Base-by-base conservation (phyloP, 2,113 vertebrate genomes). In the Chaetodon trifascialis region DNA sequence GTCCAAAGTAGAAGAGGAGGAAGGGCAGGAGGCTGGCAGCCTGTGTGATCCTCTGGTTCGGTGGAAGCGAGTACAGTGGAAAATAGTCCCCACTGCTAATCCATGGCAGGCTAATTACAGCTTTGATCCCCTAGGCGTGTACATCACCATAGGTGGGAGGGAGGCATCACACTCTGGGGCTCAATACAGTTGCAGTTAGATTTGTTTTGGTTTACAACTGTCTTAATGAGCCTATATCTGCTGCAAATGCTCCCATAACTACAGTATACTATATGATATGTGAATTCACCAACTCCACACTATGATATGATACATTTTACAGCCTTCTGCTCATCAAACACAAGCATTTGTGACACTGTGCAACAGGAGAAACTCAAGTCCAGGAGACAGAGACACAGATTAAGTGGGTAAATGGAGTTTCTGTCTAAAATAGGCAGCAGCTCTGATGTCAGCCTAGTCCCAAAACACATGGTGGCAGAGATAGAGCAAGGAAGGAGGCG, bases 101-200 rank as follows among this genome's bases (percentile, higher is more conserved):
- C 94, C 92, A 94, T 93, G 88, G 70, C 73, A 85, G 84, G 88
- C 92, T 94, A 95, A 95, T 94, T 94, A 94, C 89, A 91, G 92
- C 89, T 92, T 88, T 93, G 92, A 91, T 95, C 89, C 92, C 85
- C 76, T 59, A 80, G 86, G 92, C 88, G 49, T 86, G 86, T 83
- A 62, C 77, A 83, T 92, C 80, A 56, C 85, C 40, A 70, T 56
- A 80, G 73, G 86, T 85, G 82, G 82, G 76, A 91, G 87, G 68
- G 86, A 73, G 76, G 70, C 36, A 81, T 76, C 70, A 69, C 25
- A 72, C 82, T 78, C 66, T 69, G 55, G 55, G 73, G 62, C 72
- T 75, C 66, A 56, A 58, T 81, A 65, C 69, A 47, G 44, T 73
- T 69, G 67, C 10, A 1, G 46, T 73, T 78, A 52, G 10, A 79